Evolutionary conservation across 2,797 vertebrate species (phyloP).

Genomic region (Alfaro cultratus): DNA sequence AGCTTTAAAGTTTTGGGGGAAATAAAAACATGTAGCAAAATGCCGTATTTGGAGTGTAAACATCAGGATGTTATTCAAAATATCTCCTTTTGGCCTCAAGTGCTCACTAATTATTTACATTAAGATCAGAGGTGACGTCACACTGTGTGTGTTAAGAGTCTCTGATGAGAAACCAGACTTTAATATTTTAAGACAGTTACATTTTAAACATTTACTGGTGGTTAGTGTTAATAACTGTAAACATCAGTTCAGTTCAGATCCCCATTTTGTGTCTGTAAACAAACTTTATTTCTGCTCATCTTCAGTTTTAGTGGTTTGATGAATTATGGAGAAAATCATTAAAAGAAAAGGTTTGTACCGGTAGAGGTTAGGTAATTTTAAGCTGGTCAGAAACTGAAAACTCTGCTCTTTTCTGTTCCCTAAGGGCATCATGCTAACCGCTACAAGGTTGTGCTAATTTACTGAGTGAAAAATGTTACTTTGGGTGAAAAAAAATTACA

Average conservation of each 20-base stretch:
- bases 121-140: background rate
- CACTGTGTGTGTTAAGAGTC: background rate
- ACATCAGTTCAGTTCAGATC: background rate
- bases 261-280: background rate
- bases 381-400: background rate
- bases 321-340: background rate
- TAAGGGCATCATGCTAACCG: background rate
- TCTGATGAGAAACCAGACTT: background rate
- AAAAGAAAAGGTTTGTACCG: background rate
- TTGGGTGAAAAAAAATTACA: background rate
- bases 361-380: background rate
- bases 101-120: background rate
- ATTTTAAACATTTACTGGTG: background rate
- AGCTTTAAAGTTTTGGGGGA: conserved; percentile 26
- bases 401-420: background rate
- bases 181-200: background rate
- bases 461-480: background rate
- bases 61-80: conserved; percentile 26
- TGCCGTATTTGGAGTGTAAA: conserved; percentile 62
- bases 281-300: background rate
- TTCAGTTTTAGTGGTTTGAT: background rate
- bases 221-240: background rate
- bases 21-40: conserved; percentile 23
- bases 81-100: background rate
- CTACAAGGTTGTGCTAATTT: background rate